Base-by-base conservation (phyloP, 2,797 vertebrate genomes). In the Spheniscus humboldti region DNA sequence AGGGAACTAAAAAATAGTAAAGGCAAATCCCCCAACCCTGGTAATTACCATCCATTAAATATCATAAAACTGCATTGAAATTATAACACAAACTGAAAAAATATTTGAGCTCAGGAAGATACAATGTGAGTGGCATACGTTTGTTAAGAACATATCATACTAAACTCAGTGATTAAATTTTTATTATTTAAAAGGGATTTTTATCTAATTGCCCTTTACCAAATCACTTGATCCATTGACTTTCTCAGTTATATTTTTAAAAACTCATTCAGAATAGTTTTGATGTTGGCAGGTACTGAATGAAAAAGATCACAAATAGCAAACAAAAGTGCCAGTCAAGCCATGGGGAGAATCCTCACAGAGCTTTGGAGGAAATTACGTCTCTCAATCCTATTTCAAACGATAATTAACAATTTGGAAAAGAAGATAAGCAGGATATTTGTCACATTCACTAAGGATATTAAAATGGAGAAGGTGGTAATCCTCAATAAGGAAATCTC, bases 361-460 rank as follows among this genome's bases (percentile, higher is more conserved):
- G 81, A 48, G 69, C 86, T 59, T 4, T 35, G 60, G 71, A 92
- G 94, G 94, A 97, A 95, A 96, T 93, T 52, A 37, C 17, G 13
- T 35, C 41, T 80, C 81, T 52, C 67, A 74, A 41, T 55, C 53
- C 69, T 45, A 77, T 75, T 94, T 74, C 57, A 90, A 94, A 83
- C 0, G 3, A 27, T 77, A 79, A 94, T 74, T 86, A 90, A 73
- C 62, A 90, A 53, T 71, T 77, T 68, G 86, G 60, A 74, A 79
- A 85, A 83, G 72, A 72, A 80, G 68, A 78, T 27, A 92, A 93
- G 76, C 68, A 93, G 86, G 86, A 68, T 80, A 59, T 92, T 95
- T 92, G 53, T 88, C 60, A 60, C 37, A 68, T n/a, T 73, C 66
- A 64, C 68, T 45, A 59, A 56, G 75, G 68, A 89, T 86, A 90